Evolutionary conservation across 1,140 invertebrate species (phyloP).

Genomic region (Lasioglossum albipes): DNA sequence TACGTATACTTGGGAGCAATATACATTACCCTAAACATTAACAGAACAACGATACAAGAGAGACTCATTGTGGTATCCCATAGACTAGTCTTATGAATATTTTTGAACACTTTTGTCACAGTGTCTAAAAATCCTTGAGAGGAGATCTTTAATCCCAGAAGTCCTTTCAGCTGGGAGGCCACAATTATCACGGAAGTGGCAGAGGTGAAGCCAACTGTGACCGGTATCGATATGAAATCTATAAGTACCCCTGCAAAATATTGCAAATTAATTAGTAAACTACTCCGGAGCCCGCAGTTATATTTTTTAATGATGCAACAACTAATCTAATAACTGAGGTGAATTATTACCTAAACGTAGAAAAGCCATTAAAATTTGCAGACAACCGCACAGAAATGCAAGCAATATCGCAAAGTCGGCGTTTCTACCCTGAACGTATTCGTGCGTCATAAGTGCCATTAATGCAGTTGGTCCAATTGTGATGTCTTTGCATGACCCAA

Average conservation of each 20-base stretch:
- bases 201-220: conserved; percentile 95
- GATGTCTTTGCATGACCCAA: conserved; percentile 95
- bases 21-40: conserved; percentile 84
- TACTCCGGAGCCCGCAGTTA: background rate
- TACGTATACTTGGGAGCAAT: background rate
- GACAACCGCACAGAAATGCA: conserved; percentile 90
- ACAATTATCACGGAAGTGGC: conserved; percentile 96
- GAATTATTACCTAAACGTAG: conserved; percentile 85
- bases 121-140: conserved; percentile 87
- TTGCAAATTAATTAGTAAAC: background rate
- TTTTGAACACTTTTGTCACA: conserved; percentile 82
- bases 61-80: conserved; percentile 87
- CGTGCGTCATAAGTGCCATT: conserved; percentile 90
- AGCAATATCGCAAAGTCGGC: conserved; percentile 91
- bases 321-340: background rate
- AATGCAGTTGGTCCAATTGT: conserved; percentile 93
- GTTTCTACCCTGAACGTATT: conserved; percentile 85
- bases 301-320: no score
- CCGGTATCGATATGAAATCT: conserved; percentile 96
- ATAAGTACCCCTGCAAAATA: conserved; percentile 91
- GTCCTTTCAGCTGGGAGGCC: conserved; percentile 91
- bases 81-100: conserved; percentile 83
- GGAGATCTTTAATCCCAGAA: conserved; percentile 88
- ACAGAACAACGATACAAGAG: conserved; percentile 84
- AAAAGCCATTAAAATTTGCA: conserved; percentile 91